Base-by-base conservation (phyloP, 2,888 invertebrate genomes). In the Trichogramma dendrolimi region DNA sequence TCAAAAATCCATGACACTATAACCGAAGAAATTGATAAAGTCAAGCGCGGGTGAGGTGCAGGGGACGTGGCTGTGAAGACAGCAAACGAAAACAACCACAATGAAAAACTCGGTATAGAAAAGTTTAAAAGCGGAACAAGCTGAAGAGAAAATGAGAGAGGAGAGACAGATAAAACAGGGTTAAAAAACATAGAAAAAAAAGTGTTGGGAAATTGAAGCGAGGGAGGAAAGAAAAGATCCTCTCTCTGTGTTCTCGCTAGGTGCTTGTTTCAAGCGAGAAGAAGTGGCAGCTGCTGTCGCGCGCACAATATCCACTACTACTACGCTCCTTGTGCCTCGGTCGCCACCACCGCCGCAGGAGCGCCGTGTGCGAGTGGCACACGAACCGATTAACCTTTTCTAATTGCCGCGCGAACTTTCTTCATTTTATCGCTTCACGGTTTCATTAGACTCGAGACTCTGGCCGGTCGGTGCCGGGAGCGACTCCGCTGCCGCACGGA, bases 341-440 rank as follows among this genome's bases (percentile, higher is more conserved):
- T 38, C 52, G 11, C 14, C 42, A 10, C 43, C 44, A 4, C 51
- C 10, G 6, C 11, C 47, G 47, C 10, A 5, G 47, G 3, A 5
- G 10, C 7, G 50, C 14, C 5, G 38, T 47, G 55, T 63, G 63
- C 60, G 46, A 60, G 58, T 58, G 58, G 63, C 52, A 61, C 40
- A 48, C 43, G 49, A 52, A 14, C 14, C 61, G 60, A 64, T 64
- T 64, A 64, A 61, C 64, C 49, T 52, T 64, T 64, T 64, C 58
- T 64, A 64, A 64, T 64, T 60, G 64, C 61, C 64, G 61, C 11
- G 14, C 49, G 51, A 11, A 60, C 58, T 64, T 64, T 64, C 50
- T 64, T 61, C 61, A 54, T 61, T 56, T 56, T 61, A 58, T 64
- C 61, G 59, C 58, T 55, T 61, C 47, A 47, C 58, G 50, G 49